Percentiles rank a stretch among this genome's conserved stretches.
These are phyloP conservation scores for Meandrina meandrites DNA, from an alignment of 92 coral and sea anemone genomes.

Conservation along the genomic window DNA sequence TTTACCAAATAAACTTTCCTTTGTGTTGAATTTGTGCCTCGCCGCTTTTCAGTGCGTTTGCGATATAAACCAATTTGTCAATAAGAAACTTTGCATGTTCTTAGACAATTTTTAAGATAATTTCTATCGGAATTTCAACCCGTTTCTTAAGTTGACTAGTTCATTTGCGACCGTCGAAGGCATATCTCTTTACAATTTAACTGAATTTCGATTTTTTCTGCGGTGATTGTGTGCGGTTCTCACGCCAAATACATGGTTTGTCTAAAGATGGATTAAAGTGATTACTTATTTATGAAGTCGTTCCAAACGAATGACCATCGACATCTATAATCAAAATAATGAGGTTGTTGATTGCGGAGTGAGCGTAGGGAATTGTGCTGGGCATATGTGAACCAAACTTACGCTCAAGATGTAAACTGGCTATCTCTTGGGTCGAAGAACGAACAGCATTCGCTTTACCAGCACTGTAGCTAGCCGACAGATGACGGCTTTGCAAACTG, in stretches of 20 bases:
- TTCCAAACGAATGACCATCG: slow-evolving; percentile 48
- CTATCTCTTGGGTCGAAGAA: neutral
- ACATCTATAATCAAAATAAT: slow-evolving; percentile 29
- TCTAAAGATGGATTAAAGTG: slow-evolving; percentile 21
- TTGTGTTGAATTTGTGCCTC: slow-evolving; percentile 7
- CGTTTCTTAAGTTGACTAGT: neutral
- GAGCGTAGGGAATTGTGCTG: slow-evolving; percentile 3
- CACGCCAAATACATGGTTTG: slow-evolving; percentile 23
- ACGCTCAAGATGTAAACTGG: slow-evolving; percentile 10
- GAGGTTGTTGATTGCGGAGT: slow-evolving; percentile 16
- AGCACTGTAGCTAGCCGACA: neutral
- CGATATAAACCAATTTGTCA: neutral
- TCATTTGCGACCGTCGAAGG: neutral
- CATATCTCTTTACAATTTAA: slow-evolving; percentile 2
- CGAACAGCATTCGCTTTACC: neutral
- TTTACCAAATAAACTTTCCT: neutral
- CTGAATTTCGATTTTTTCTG: slow-evolving; percentile 20
- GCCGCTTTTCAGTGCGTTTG: neutral
- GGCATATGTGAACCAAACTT: neutral
- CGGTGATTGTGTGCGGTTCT: slow-evolving; percentile 19
- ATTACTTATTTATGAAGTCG: slow-evolving; percentile 49
- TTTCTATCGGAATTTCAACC: neutral
- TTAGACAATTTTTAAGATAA: neutral
- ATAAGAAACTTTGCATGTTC: neutral
- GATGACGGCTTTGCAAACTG: slow-evolving; percentile 63